Evolutionary conservation across 2,113 vertebrate genomes (phyloP), one percentile per base, ranked within the genome.

Genomic region (Lophura nycthemera): DNA sequence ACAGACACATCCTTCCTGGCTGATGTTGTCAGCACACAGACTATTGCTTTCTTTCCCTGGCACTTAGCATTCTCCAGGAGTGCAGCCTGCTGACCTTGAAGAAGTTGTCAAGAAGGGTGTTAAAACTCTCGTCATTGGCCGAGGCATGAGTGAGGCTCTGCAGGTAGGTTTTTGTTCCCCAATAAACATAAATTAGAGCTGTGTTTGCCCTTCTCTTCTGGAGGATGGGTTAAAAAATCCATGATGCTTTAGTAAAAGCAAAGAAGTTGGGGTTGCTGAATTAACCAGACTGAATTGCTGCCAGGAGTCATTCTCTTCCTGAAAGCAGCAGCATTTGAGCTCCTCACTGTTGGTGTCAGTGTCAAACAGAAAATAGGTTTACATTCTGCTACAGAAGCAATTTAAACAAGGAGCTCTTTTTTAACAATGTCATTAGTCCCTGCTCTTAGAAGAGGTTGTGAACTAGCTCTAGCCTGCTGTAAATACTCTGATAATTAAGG

Each of bases 81-180:
- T 99, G 11, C 99, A 99, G 42, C 98, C 99, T 11, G 98, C 99
- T 34, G 99, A 99, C 48, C 96, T 99, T 81, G 99, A 99, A 83
- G 99, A 99, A 97, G 98, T 99, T 30, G 93, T 98, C 76, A 97
- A 96, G 94, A 99, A 98, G 79, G 99, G 98, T 2, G 97, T 98
- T 6, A 93, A 98, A 75, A 97, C 97, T 1, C 50, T 99, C 88
- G 98, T 99, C 24, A 99, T 99, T 8, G 99, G 99, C 65, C 97
- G 98, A 89, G 99, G 99, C 59, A 99, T 99, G 99, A 99, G 91
- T 1, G 98, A 99, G 96, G 98, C 98, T 40, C 96, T 99, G 91
- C 99, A 99, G 99, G 99, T 99, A 93, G n/a, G 92, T 70, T 80
- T 36, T 36, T 50, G 29, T 61, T 74, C 74, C 6, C 1, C 85